Evolutionary conservation across 2,888 invertebrate species (phyloP), one percentile per base, ranked within the genome.

Genomic region (Lasioglossum oenotherae): DNA sequence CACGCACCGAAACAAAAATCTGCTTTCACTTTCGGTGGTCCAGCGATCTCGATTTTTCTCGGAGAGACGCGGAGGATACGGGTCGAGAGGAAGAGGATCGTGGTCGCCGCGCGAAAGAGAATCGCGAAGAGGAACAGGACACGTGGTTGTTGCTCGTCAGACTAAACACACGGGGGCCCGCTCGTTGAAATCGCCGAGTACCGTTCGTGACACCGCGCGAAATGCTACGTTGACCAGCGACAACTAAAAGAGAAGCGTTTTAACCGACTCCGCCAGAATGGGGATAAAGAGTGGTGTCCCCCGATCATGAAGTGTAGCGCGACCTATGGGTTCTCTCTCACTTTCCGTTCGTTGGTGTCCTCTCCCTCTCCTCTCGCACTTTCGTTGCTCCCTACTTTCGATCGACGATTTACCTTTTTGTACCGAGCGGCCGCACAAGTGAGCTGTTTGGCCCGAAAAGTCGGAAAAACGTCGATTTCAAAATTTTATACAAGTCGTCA

Each of bases 191-290:
- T 89, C 73, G 71, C 41, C 78, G 75, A 74, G 82, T 80, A 49
- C 69, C 74, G 81, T 46, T 57, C 75, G 87, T 71, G 41, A 67
- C 27, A 64, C 73, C 76, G 84, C 90, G 87, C 90, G 91, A 89
- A 91, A 91, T 91, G 92, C 91, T 92, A 92, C 91, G 91, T 92
- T 91, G 93, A 90, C 92, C 92, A 94, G 92, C 92, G 91, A 92
- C 93, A 92, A 94, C 94, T 94, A 94, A 94, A 93, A 92, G 93
- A 92, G 89, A 88, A 89, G 83, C 89, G 87, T 90, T 90, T 91
- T 87, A 87, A 86, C 85, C 87, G 82, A 85, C 86, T 87, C 71
- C 23, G n/a, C 41, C 78, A 73, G 89, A 92, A 89, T 88, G 92
- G 89, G 93, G 91, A 93, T 93, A 93, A 93, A 89, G 90, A 89